Evolutionary conservation across 2,797 vertebrate species (phyloP), one percentile per base, ranked within the genome.

Genomic region (Pithecia hirsuta): DNA sequence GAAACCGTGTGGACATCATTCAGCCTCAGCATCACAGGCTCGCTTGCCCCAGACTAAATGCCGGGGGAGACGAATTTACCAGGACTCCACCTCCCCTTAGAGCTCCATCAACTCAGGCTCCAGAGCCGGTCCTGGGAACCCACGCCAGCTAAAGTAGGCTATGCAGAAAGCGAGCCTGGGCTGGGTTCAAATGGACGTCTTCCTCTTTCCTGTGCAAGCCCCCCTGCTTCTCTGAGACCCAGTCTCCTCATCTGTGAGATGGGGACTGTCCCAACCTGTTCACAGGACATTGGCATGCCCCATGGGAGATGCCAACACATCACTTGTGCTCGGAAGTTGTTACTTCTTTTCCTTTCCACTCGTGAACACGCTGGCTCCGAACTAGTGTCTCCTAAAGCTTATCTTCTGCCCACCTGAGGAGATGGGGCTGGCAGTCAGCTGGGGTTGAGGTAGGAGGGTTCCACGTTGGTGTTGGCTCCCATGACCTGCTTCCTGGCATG

Each of bases 191-290:
- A 10, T 28, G 20, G 4, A 14, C 36, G 13, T 15, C 50, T 44
- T 22, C 41, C 44, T 48, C 52, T 44, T 39, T 24, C 20, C 26
- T 19, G 13, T 46, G 19, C 76, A 1, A 7, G n/a, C 22, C n/a
- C 14, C 17, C 11, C 0, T 0, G 30, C 20, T 44, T 72, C 61
- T 19, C 20, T n/a, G 78, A 57, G 78, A 55, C 36, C 55, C 4
- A 1, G 17, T 57, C 19, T 91, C 1, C 0, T 28, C 61, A 20
- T 12, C 48, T 57, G 19, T 12, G 55, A 44, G 44, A 33, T 17
- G 67, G 41, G 44, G 0, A 20, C 52, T 7, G 41, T 30, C 22
- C 0, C 0, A 0, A 46, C 22, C 28, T 11, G 52, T 24, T 75
- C n/a, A 13, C 39, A 4, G 33, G 13, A 24, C 15, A 8, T 10